Conservation (phyloP, 1,140 invertebrate species). For the Zaprionus inermis region DNA sequence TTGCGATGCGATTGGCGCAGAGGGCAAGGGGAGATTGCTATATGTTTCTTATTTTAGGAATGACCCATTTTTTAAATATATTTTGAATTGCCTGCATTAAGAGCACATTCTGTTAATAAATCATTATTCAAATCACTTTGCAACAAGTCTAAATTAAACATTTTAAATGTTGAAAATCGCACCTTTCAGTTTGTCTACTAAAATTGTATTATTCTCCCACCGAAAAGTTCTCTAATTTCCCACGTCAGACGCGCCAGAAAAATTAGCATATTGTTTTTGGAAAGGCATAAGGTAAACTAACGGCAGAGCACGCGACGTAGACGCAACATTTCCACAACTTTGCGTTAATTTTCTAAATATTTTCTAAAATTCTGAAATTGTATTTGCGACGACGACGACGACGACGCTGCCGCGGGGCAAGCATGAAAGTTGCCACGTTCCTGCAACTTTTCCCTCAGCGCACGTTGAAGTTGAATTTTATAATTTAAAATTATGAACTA, state of each 20-base stretch:
- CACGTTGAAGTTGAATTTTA: slow-evolving; percentile 62
- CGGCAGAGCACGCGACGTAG: slow-evolving; percentile 27
- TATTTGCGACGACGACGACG: slow-evolving; percentile 40
- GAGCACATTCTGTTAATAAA: no score
- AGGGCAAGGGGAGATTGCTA: neutral
- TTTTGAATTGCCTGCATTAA: neutral
- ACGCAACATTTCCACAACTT: slow-evolving; percentile 76
- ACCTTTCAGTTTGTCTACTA: neutral
- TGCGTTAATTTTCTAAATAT: slow-evolving; percentile 83
- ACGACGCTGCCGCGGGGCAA: slow-evolving; percentile 51
- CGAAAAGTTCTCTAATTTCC: neutral
- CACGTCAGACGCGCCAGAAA: neutral
- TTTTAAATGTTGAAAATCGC: neutral
- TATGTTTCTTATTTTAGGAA: neutral
- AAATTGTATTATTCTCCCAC: neutral
- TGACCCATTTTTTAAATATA: neutral
- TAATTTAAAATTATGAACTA: slow-evolving; percentile 81
- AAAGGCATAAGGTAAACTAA: slow-evolving; percentile 46
- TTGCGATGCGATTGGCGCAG: neutral
- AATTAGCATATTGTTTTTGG: slow-evolving; percentile 75
- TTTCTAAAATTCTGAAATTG: slow-evolving; percentile 73
- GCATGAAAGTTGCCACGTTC: slow-evolving; percentile 53
- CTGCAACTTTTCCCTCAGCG: slow-evolving; percentile 34
- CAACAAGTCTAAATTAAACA: no score
- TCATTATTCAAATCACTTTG: no score